Evolutionary conservation across 2,888 invertebrate species (phyloP).

Genomic region (Oxytorus armatus): DNA sequence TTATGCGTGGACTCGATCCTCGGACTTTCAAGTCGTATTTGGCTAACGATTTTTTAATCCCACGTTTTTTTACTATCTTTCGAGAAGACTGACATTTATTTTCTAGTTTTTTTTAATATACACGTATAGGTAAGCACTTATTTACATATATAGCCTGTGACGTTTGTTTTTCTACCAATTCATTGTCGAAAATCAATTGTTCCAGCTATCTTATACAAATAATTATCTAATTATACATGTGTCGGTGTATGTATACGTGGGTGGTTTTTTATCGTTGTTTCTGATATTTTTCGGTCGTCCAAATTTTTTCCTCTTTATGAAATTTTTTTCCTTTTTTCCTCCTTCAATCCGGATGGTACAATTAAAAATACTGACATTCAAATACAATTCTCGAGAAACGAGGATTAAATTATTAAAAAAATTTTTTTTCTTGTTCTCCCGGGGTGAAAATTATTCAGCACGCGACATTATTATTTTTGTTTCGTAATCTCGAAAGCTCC

Average conservation of each 20-base stretch:
- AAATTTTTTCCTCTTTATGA: too few species aligned
- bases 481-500: conserved; percentile 35
- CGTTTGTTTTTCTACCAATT: too few species aligned
- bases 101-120: conserved; percentile 14
- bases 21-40: conserved; percentile 33
- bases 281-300: conserved; percentile 11
- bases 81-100: conserved; percentile 39
- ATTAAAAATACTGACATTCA: conserved; percentile 63
- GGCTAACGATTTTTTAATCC: conserved; percentile 56
- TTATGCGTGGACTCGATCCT: conserved; percentile 37
- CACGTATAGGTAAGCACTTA: conserved; percentile 3
- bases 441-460: conserved; percentile 65
- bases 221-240: conserved; percentile 3
- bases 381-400: conserved; percentile 35
- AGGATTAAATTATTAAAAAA: conserved; percentile 13
- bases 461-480: conserved; percentile 15
- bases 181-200: neutral
- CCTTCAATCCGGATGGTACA: conserved; percentile 25
- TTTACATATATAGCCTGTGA: conserved; percentile 15
- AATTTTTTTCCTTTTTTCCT: conserved; percentile 13
- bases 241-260: neutral
- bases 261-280: conserved; percentile 36
- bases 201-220: conserved; percentile 4
- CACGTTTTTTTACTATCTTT: conserved; percentile 30
- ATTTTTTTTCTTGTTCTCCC: conserved; percentile 3